phyloP scores from a whole-genome alignment of 2,113 vertebrate species.

The Gambusia holbrooki region DNA sequence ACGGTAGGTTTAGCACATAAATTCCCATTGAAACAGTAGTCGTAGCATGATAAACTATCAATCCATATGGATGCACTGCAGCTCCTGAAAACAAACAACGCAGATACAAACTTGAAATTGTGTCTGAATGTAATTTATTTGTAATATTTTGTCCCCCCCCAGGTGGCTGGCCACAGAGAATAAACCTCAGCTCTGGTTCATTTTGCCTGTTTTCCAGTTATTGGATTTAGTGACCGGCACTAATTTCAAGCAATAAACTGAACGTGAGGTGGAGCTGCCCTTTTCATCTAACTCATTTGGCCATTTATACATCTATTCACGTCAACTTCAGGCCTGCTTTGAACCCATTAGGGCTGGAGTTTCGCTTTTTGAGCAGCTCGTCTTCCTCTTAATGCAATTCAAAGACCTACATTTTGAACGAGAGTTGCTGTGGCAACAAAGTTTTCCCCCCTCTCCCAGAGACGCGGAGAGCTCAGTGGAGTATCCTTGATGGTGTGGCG shows the following conservation, averaged over 20 bases:
- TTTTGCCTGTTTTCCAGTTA: conserved; percentile 29
- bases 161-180: conserved; percentile 32
- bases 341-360: conserved; percentile 63
- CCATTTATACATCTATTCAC: conserved; percentile 56
- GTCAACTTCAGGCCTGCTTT: conserved; percentile 38
- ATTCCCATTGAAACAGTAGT: not conserved
- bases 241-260: conserved; percentile 58
- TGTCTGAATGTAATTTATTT: not conserved
- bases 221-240: conserved; percentile 17
- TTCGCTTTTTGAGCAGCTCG: conserved; percentile 58
- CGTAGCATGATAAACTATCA: not conserved
- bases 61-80: not conserved
- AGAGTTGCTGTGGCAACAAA: conserved; percentile 82
- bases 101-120: not conserved
- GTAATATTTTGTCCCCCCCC: conserved; percentile 2
- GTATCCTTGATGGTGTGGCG: conserved; percentile 67
- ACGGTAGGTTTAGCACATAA: not conserved
- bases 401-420: conserved; percentile 78
- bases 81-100: not conserved
- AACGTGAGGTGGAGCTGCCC: conserved; percentile 49
- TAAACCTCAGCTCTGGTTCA: conserved; percentile 36
- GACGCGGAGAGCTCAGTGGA: conserved; percentile 78
- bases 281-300: conserved; percentile 51
- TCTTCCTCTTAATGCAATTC: conserved; percentile 77
- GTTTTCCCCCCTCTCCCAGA: conserved; percentile 48